A percentile compares a stretch with the other conserved stretches of the same genome.
Evolutionary conservation across 2,113 vertebrate genomes (phyloP).

Genomic region (Lophura nycthemera): DNA sequence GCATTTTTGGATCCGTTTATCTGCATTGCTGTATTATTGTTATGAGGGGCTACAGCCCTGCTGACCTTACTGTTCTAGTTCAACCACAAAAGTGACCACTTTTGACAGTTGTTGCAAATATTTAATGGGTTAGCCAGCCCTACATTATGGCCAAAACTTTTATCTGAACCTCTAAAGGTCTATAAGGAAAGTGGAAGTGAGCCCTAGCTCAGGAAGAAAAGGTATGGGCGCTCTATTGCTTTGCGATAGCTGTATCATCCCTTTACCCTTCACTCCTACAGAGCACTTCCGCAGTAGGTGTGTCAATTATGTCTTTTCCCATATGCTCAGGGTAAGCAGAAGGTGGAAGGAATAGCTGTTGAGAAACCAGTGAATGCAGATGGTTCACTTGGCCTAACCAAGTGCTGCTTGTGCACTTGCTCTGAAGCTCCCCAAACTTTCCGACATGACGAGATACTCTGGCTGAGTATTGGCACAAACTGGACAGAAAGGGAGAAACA

Average conservation of each 20-base stretch:
- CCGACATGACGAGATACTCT: neutral
- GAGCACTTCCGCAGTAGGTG: neutral
- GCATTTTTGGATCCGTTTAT: neutral
- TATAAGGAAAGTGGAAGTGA: neutral
- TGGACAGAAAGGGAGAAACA: neutral
- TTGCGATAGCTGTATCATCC: neutral
- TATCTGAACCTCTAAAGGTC: neutral
- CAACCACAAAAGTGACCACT: neutral
- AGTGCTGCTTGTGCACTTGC: neutral
- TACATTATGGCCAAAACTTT: neutral
- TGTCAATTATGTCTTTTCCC: neutral
- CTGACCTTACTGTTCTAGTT: neutral
- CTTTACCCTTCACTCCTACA: neutral
- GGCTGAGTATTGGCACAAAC: neutral
- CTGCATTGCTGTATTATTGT: neutral
- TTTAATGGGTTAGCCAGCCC: neutral
- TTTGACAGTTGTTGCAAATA: neutral
- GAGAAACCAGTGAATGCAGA: neutral
- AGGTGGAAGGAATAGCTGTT: neutral
- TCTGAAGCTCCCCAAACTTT: neutral
- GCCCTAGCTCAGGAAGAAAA: neutral
- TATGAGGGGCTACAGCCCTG: neutral
- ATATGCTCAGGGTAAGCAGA: neutral
- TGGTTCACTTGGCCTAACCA: neutral
- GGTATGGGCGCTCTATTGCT: neutral